These are phyloP conservation scores for Enteromius radiatus DNA, from an alignment of 2,797 vertebrate species.

Conservation along the genomic window DNA sequence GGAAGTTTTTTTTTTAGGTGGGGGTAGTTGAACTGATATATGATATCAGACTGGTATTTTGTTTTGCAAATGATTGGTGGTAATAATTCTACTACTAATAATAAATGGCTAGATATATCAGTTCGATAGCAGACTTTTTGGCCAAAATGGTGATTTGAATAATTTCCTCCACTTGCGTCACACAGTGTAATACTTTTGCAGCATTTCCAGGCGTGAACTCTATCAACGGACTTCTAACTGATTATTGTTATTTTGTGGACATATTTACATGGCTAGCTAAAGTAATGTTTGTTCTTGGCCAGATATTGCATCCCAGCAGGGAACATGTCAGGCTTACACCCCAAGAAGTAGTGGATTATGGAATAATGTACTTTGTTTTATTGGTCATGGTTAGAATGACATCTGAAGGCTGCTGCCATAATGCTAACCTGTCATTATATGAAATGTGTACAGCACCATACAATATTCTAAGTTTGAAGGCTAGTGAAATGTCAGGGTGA, in stretches of 20 bases:
- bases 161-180: not conserved
- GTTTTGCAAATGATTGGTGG: no score
- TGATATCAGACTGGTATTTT: no score
- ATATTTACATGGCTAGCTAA: not conserved
- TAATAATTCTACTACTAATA: no score
- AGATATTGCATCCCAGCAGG: constrained; percentile 2
- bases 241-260: not conserved
- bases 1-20: no score
- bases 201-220: not conserved
- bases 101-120: not conserved
- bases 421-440: not conserved
- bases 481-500: constrained; percentile 1
- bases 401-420: not conserved
- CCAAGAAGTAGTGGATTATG: not conserved
- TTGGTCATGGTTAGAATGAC: constrained; percentile 3
- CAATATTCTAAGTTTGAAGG: not conserved
- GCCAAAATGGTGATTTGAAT: not conserved
- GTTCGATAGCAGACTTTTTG: not conserved
- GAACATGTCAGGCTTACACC: not conserved
- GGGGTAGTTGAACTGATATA: no score
- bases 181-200: not conserved
- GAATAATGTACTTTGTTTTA: not conserved
- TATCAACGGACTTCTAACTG: not conserved
- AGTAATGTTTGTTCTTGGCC: not conserved
- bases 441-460: not conserved